A percentile compares a stretch with the other conserved stretches of the same genome.
Evolutionary conservation across 2,888 invertebrate species (phyloP).

Genomic region (Bombylius discolor): DNA sequence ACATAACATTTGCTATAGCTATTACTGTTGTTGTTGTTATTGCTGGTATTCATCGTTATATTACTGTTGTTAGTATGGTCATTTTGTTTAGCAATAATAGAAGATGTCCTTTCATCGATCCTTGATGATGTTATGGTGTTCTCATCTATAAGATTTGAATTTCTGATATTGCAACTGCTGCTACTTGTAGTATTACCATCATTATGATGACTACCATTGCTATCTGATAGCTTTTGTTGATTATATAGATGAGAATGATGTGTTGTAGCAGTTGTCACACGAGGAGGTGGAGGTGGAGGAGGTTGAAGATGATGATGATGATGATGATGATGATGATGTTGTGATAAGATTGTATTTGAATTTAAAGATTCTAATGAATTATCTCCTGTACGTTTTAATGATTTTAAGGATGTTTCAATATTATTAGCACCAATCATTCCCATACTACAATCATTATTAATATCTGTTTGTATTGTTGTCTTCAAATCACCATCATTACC

Average conservation of each 20-base stretch:
- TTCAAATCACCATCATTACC: neutral
- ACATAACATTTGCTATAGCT: neutral
- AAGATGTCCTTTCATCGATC: too few species aligned
- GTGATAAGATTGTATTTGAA: neutral
- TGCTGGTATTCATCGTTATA: neutral
- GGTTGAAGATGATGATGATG: too few species aligned
- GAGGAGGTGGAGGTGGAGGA: too few species aligned
- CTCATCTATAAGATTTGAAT: neutral
- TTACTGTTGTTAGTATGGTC: too few species aligned
- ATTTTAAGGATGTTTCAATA: neutral
- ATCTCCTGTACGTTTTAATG: neutral
- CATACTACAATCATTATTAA: neutral
- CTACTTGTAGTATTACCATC: neutral
- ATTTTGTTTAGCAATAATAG: too few species aligned
- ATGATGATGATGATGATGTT: too few species aligned
- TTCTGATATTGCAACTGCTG: too few species aligned
- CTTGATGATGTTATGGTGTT: too few species aligned
- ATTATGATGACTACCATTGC: neutral
- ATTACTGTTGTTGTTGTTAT: neutral
- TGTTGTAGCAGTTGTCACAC: too few species aligned
- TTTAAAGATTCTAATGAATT: neutral
- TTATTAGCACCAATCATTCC: too few species aligned
- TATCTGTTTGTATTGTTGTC: neutral
- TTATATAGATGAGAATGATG: neutral
- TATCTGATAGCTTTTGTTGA: neutral